Evolutionary conservation across 2,113 vertebrate genomes (phyloP), one percentile per base, ranked within the genome.

Genomic region (Melanocharis versteri): DNA sequence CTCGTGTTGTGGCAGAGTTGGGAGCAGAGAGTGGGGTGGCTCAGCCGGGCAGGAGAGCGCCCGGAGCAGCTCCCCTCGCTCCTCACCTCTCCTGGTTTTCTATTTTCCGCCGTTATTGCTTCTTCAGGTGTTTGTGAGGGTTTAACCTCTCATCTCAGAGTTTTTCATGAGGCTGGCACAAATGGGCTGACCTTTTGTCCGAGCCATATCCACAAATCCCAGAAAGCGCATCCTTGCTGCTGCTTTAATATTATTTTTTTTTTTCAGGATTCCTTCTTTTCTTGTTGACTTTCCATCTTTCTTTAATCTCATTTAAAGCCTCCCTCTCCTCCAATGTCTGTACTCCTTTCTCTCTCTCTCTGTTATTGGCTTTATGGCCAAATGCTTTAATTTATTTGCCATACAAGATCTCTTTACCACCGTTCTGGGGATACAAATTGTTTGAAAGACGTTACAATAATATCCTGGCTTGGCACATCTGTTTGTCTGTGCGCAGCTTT

Each of bases 351-450:
- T 75, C 72, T 44, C 60, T 83, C 80, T 77, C 45, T 84, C 53
- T 2, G 13, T 75, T 94, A 10, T 61, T 79, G 66, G 92, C 82
- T 93, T 91, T 37, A 39, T 44, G 82, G 91, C 79, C 88, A 48
- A 93, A 79, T 47, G 75, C 75, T 97, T 85, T 96, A 73, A 93
- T 96, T 94, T 96, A 94, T 97, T 97, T 96, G 94, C 96, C 91
- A 42, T 93, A 80, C 94, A 86, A 14, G 78, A 45, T 76, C 88
- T 96, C 81, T 91, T 94, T 93, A 65, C 78, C 75, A 81, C 71
- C 6, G 12, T 80, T 93, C 92, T 90, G 93, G 91, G 94, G 95
- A 91, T 96, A 91, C 91, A 96, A 95, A 93, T 94, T 83, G 93
- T 93, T 90, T 83, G 79, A 44, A 86, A 83, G 90, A 75, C 27